Percentiles rank a stretch among this genome's conserved stretches.
phyloP scores from a whole-genome alignment of 2,797 vertebrate species.

The Monodelphis domestica region DNA sequence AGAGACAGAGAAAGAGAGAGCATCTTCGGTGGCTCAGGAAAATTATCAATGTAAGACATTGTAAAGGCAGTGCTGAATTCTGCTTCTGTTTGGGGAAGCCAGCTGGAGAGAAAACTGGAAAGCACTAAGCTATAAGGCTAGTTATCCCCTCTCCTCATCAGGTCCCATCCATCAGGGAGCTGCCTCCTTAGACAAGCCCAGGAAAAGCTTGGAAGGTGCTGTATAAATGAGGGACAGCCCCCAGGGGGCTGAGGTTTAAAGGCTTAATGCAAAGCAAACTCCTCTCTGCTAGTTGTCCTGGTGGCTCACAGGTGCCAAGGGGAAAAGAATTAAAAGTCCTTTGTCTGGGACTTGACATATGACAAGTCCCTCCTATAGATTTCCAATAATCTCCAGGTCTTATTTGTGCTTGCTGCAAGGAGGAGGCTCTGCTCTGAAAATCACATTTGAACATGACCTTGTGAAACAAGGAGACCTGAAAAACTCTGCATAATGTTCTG shows the following conservation, averaged over 20 bases:
- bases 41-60: background rate
- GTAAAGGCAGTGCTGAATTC: rapidly evolving
- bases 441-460: conserved; percentile 29
- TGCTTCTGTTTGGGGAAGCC: too few species aligned
- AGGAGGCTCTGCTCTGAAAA: background rate
- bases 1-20: too few species aligned
- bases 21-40: too few species aligned
- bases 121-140: background rate
- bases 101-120: background rate
- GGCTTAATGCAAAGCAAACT: conserved; percentile 7
- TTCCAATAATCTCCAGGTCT: background rate
- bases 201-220: background rate
- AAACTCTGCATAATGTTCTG: rapidly evolving
- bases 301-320: background rate
- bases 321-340: background rate
- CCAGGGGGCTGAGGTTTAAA: background rate
- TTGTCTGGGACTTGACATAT: background rate
- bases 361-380: conserved; percentile 18
- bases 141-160: background rate
- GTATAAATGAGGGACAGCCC: conserved; percentile 2
- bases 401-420: background rate
- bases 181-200: background rate
- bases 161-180: background rate
- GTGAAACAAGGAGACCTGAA: background rate
- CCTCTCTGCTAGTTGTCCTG: background rate